phyloP scores from a whole-genome alignment of 2,888 invertebrate genomes.

The Perdita meconis region DNA sequence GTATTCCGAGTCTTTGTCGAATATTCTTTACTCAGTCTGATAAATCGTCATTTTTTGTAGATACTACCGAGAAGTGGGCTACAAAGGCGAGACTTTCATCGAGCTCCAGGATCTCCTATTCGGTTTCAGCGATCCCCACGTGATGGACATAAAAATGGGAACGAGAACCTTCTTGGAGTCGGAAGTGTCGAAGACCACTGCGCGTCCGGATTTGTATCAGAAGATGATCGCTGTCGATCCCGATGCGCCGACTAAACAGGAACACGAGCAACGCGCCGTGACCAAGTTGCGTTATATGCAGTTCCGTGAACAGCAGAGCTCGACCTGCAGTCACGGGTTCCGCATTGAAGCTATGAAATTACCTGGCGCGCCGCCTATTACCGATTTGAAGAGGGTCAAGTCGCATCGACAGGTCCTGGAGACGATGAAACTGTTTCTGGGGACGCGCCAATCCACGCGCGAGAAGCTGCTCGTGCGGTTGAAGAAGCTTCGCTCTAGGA shows the following conservation, averaged over 20 bases:
- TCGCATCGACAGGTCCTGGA: conserved; percentile 90
- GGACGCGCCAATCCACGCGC: conserved; percentile 87
- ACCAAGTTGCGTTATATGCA: conserved; percentile 99
- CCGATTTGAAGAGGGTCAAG: conserved; percentile 94
- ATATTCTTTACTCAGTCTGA: too few species aligned
- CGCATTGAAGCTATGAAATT: conserved; percentile 97
- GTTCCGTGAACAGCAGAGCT: conserved; percentile 96
- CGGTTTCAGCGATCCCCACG: conserved; percentile 95
- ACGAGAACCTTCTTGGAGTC: conserved; percentile 97
- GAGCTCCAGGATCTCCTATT: conserved; percentile 97
- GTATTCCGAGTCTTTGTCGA: too few species aligned
- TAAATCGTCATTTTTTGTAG: conserved; percentile 39
- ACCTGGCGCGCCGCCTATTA: conserved; percentile 92
- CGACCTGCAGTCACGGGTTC: conserved; percentile 96
- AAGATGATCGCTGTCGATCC: conserved; percentile 98
- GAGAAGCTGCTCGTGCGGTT: conserved; percentile 90
- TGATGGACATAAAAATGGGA: conserved; percentile 99
- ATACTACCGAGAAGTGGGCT: conserved; percentile 93
- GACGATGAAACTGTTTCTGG: conserved; percentile 91
- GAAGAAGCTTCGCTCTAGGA: conserved; percentile 90
- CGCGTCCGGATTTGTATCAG: conserved; percentile 94
- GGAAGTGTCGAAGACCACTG: conserved; percentile 95
- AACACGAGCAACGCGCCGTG: conserved; percentile 92
- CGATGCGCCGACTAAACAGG: conserved; percentile 92
- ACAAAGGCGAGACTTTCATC: conserved; percentile 93